phyloP scores from a whole-genome alignment of 1,140 invertebrate species.

The Pemphigus obesinymphae region DNA sequence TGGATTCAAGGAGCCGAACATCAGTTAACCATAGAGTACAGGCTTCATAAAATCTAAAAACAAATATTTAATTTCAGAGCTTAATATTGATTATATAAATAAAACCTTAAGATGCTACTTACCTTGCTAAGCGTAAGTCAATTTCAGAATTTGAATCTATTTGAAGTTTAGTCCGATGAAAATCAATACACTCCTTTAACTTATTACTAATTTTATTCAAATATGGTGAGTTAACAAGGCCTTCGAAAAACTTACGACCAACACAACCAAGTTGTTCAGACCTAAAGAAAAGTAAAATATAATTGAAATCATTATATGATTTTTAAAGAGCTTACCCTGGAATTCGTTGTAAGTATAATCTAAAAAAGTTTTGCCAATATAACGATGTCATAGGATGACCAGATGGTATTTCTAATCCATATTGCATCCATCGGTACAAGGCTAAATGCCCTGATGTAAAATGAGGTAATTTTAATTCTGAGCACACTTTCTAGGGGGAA shows the following conservation, averaged over 20 bases:
- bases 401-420: constrained; percentile 66
- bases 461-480: constrained; percentile 57
- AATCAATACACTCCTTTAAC: constrained; percentile 61
- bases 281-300: constrained; percentile 46
- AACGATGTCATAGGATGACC: constrained; percentile 68
- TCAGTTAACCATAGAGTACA: constrained; percentile 75
- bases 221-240: constrained; percentile 63
- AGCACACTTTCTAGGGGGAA: constrained; percentile 55
- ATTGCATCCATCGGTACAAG: constrained; percentile 73
- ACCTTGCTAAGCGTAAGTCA: constrained; percentile 20
- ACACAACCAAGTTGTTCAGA: constrained; percentile 58
- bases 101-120: background rate
- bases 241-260: constrained; percentile 73
- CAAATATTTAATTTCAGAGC: background rate
- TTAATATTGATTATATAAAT: background rate
- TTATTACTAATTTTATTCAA: constrained; percentile 69
- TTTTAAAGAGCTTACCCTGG: constrained; percentile 52
- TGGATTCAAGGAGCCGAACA: constrained; percentile 64
- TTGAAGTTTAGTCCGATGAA: constrained; percentile 55
- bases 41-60: constrained; percentile 58
- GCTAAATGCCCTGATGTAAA: constrained; percentile 60
- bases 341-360: constrained; percentile 64
- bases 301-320: background rate
- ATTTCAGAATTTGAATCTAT: constrained; percentile 46
- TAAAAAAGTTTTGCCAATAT: constrained; percentile 77